phyloP scores from a whole-genome alignment of 2,113 vertebrate genomes.

The Bubo blakistoni region DNA sequence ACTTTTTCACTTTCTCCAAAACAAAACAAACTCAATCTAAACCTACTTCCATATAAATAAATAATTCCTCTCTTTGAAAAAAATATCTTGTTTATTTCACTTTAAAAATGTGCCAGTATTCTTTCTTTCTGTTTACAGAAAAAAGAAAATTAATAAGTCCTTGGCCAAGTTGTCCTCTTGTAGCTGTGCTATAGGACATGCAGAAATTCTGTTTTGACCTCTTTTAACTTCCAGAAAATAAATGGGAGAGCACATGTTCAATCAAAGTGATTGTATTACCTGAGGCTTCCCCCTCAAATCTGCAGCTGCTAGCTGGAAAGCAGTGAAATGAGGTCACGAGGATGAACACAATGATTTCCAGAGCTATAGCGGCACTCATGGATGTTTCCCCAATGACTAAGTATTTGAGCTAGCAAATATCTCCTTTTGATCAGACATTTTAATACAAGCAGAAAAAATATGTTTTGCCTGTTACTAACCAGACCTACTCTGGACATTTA shows the following conservation, averaged over 20 bases:
- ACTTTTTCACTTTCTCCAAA: not conserved
- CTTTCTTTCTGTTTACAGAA: not conserved
- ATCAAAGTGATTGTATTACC: constrained; percentile 46
- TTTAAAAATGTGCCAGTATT: not conserved
- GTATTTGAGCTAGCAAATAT: not conserved
- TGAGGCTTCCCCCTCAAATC: constrained; percentile 42
- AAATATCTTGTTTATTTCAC: not conserved
- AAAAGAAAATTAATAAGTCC: not conserved
- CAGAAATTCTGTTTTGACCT: constrained; percentile 27
- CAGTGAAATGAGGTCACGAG: not conserved
- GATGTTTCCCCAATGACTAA: not conserved
- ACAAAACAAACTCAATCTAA: not conserved
- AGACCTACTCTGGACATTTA: not conserved
- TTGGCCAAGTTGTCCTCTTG: not conserved
- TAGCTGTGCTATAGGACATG: not conserved
- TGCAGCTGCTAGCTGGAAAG: constrained; percentile 40
- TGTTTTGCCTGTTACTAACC: not conserved
- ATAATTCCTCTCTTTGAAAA: not conserved
- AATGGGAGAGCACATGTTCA: constrained; percentile 46
- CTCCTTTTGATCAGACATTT: not conserved
- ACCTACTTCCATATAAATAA: not conserved
- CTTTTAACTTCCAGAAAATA: constrained; percentile 42
- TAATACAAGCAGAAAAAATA: not conserved
- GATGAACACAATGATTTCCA: not conserved
- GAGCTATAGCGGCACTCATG: not conserved